A percentile compares a stretch with the other conserved stretches of the same genome.
These are phyloP conservation scores for Ichneumoninae sp. DNA, from an alignment of 2,888 invertebrate genomes.

Conservation along the genomic window DNA sequence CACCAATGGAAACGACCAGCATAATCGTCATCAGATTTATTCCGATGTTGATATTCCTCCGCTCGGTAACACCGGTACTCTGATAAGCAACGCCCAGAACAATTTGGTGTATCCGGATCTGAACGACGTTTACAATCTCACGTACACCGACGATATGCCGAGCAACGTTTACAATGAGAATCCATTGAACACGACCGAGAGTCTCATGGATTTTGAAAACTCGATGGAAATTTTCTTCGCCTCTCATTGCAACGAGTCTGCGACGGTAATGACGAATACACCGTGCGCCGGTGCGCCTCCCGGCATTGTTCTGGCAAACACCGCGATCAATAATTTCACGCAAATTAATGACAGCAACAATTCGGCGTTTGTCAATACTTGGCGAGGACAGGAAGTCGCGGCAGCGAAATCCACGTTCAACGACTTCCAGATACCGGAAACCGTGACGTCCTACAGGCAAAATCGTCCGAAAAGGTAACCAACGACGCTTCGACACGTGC, in stretches of 20 bases:
- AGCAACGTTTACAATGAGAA: conserved; percentile 54
- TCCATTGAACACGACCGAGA: conserved; percentile 37
- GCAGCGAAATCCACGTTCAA: conserved; percentile 52
- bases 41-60: conserved; percentile 14
- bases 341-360: conserved; percentile 21
- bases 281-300: conserved; percentile 17
- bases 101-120: conserved; percentile 59
- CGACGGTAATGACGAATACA: conserved; percentile 13
- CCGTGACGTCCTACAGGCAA: conserved; percentile 69
- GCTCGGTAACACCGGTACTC: conserved; percentile 54
- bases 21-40: conserved; percentile 41
- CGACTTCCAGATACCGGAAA: conserved; percentile 73
- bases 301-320: background rate
- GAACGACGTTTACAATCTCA: conserved; percentile 42
- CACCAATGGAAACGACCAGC: background rate
- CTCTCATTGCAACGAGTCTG: conserved; percentile 29
- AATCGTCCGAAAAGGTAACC: conserved; percentile 65
- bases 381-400: background rate
- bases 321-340: conserved; percentile 34
- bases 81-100: conserved; percentile 58
- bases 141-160: conserved; percentile 35
- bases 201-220: conserved; percentile 55
- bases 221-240: conserved; percentile 56
- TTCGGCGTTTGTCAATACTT: conserved; percentile 31
- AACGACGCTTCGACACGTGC: too few relatives aligned